Base-by-base conservation (phyloP, 2,113 vertebrate genomes). In the Scolopax mira region DNA sequence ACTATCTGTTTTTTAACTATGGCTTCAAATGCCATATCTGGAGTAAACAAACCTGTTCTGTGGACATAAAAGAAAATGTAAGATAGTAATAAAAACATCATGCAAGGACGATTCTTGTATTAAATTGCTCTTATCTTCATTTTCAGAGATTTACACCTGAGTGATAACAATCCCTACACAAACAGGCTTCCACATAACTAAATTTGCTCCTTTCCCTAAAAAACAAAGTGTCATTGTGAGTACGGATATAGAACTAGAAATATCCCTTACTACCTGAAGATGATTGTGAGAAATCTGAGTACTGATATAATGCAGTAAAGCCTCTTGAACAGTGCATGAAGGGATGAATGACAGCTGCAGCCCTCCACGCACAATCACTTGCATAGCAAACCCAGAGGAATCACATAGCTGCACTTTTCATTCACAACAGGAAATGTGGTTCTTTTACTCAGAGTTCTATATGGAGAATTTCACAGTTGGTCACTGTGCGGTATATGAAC, bases 1-100 rank as follows among this genome's bases (percentile, higher is more conserved):
- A 98, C 98, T 37, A 98, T 98, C 81, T 98, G 98, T 73, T 98
- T 98, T 89, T 98, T 98, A 86, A 98, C 98, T 90, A 98, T 98
- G 42, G 98, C 98, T 96, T 98, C 98, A 90, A 98, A 98, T 0
- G 98, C 98, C 98, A 98, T 98, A 83, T 98, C 98, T 80, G 98
- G 98, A 71, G 98, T 98, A 85, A 98, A 98, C 80, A 98, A 91
- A 72, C 98, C 98, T 80, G 98, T 98, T 96, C 98, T 98, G 96
- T 90, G 90, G 80, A 94, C 39, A 92, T 72, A 96, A 94, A 87
- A 79, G 15, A 90, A 60, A 10, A 66, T 2, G 12, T 96, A 77
- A 97, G 71, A 89, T 33, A 73, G 37, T 16, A 85, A 90, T 49
- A 73, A 49, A 94, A 89, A 62, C 25, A 72, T 7, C 5, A 65